A percentile compares a stretch with the other conserved stretches of the same genome.
These are phyloP conservation scores for Ctenosaura bakeri DNA, from an alignment of 2,797 vertebrate species.

Conservation along the genomic window DNA sequence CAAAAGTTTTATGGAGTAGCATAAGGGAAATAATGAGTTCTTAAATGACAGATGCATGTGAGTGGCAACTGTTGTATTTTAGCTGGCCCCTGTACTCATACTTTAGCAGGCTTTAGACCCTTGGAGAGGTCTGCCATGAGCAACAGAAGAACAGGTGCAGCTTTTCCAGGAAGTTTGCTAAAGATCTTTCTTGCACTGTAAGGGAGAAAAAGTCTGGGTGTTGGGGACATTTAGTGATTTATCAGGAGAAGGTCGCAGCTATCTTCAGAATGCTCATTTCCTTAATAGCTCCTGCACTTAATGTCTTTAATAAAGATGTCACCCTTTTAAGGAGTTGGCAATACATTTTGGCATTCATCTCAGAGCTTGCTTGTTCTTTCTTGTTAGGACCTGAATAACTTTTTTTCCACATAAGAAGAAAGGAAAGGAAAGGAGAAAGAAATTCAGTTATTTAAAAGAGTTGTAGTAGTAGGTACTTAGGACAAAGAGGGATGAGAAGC, in stretches of 20 bases:
- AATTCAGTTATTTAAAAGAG: conserved; percentile 13
- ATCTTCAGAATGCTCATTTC: conserved; percentile 60
- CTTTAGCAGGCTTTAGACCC: neutral
- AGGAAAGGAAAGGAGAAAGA: neutral
- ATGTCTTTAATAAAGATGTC: conserved; percentile 46
- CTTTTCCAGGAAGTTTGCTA: neutral
- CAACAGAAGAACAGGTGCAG: no score
- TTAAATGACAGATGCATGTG: neutral
- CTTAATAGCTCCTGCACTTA: conserved; percentile 55
- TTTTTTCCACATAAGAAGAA: conserved; percentile 11
- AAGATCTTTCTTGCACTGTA: conserved; percentile 18
- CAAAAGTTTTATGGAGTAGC: neutral
- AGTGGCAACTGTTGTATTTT: neutral
- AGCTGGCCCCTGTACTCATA: neutral
- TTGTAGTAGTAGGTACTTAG: neutral
- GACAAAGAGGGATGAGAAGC: neutral
- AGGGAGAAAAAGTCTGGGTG: conserved; percentile 25
- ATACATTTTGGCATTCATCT: conserved; percentile 42
- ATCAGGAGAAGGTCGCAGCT: conserved; percentile 28
- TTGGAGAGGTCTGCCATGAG: neutral
- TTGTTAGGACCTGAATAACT: conserved; percentile 19
- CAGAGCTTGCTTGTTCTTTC: conserved; percentile 34
- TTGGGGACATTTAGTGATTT: conserved; percentile 57
- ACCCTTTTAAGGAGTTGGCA: conserved; percentile 51
- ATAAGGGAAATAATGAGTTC: no score